Evolutionary conservation across 2,113 vertebrate genomes (phyloP).

Genomic region (Sula dactylatra): DNA sequence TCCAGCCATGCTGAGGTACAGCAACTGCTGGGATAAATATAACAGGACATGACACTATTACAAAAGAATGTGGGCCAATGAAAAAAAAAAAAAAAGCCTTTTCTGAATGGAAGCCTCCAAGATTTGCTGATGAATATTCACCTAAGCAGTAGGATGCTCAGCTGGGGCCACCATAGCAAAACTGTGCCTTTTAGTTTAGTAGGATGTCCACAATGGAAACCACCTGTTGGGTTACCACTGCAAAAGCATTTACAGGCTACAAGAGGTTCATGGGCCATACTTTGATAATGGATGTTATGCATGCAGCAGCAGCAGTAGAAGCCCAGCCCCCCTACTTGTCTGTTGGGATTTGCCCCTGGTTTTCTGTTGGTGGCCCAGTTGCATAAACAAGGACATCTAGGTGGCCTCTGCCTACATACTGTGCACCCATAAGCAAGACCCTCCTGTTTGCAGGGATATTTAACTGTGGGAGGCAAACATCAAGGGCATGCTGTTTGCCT

Average conservation of each 20-base stretch:
- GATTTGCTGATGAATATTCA: background rate
- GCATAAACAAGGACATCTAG: background rate
- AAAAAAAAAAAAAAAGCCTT: background rate
- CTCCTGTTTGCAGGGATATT: background rate
- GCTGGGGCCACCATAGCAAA: background rate
- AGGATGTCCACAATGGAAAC: background rate
- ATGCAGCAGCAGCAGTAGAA: background rate
- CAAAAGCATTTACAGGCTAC: background rate
- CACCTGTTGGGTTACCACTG: background rate
- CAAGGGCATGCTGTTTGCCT: background rate
- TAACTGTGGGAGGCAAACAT: background rate
- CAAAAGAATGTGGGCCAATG: background rate
- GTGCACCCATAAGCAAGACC: background rate
- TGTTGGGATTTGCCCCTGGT: background rate
- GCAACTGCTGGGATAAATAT: background rate
- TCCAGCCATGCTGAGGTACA: background rate
- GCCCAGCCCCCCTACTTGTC: rapidly evolving
- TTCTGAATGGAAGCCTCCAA: background rate
- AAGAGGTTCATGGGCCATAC: background rate
- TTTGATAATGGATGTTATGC: background rate
- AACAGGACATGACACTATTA: background rate
- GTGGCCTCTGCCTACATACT: background rate
- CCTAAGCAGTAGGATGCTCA: background rate
- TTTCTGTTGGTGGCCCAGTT: background rate
- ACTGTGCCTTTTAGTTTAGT: background rate